Percentiles rank a stretch among this genome's conserved stretches.
These are phyloP conservation scores for Parapristionchus giblindavisi DNA, from an alignment of 2,888 invertebrate species.

Conservation along the genomic window DNA sequence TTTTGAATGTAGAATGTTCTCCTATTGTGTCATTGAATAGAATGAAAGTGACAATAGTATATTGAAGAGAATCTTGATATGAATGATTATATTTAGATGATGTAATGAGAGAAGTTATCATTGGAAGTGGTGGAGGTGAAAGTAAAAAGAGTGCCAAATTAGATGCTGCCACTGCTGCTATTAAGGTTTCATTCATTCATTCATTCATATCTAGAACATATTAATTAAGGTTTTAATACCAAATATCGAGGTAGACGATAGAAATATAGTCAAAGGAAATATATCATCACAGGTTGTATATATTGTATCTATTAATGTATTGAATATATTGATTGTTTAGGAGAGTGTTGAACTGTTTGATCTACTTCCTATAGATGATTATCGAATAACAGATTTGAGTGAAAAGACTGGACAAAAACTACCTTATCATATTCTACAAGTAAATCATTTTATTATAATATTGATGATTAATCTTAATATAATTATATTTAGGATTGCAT, in stretches of 20 bases:
- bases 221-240: not conserved
- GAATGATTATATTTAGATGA: not conserved
- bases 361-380: not conserved
- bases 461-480: not conserved
- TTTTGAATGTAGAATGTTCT: no score
- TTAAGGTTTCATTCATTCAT: not conserved
- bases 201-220: not conserved
- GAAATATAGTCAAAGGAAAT: conserved; percentile 1
- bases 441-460: not conserved
- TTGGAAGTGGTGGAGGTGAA: not conserved
- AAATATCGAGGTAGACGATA: not conserved
- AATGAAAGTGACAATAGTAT: not conserved
- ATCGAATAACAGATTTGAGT: not conserved
- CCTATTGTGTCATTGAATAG: no score
- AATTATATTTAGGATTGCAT: not conserved
- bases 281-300: not conserved
- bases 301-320: not conserved
- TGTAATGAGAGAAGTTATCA: not conserved
- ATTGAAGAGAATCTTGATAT: not conserved
- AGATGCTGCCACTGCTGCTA: not conserved
- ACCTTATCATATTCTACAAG: not conserved
- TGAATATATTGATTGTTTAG: no score
- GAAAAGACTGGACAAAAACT: not conserved
- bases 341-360: conserved; percentile 13
- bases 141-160: not conserved